Percentiles rank a stretch among this genome's conserved stretches.
These are phyloP conservation scores for Caranx ignobilis DNA, from an alignment of 2,113 vertebrate genomes.

Conservation along the genomic window DNA sequence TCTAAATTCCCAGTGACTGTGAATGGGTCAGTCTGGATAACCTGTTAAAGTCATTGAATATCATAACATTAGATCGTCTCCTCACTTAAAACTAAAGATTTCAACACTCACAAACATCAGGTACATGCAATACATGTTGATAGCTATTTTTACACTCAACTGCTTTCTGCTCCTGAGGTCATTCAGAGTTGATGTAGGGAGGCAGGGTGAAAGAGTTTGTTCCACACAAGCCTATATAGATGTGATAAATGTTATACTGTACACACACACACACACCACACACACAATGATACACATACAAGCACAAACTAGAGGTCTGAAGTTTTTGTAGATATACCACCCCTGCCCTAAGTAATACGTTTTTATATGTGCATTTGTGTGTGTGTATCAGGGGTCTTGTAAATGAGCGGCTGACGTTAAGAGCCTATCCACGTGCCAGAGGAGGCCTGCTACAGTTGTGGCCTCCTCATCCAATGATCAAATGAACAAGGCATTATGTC, in stretches of 20 bases:
- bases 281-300: background rate
- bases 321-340: background rate
- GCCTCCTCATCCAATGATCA: slow-evolving; percentile 63
- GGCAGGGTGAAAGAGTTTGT: slow-evolving; percentile 35
- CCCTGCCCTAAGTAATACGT: slow-evolving; percentile 27
- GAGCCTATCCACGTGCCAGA: slow-evolving; percentile 70
- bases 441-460: slow-evolving; percentile 54
- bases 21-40: slow-evolving; percentile 8
- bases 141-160: background rate
- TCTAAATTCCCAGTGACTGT: background rate
- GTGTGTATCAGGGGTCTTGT: slow-evolving; percentile 71
- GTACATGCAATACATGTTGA: background rate
- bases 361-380: slow-evolving; percentile 56
- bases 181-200: slow-evolving; percentile 29
- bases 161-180: slow-evolving; percentile 17
- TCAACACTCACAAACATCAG: background rate
- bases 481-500: slow-evolving; percentile 65
- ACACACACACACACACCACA: slow-evolving; percentile 15
- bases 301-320: slow-evolving; percentile 14
- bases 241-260: slow-evolving; percentile 5
- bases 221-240: slow-evolving; percentile 7
- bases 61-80: background rate
- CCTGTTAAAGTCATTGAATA: background rate
- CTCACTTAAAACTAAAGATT: background rate
- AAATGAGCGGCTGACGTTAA: slow-evolving; percentile 75